A percentile compares a stretch with the other conserved stretches of the same genome.
Evolutionary conservation across 2,888 invertebrate species (phyloP).

Genomic region (Malthinus seriepunctatus): DNA sequence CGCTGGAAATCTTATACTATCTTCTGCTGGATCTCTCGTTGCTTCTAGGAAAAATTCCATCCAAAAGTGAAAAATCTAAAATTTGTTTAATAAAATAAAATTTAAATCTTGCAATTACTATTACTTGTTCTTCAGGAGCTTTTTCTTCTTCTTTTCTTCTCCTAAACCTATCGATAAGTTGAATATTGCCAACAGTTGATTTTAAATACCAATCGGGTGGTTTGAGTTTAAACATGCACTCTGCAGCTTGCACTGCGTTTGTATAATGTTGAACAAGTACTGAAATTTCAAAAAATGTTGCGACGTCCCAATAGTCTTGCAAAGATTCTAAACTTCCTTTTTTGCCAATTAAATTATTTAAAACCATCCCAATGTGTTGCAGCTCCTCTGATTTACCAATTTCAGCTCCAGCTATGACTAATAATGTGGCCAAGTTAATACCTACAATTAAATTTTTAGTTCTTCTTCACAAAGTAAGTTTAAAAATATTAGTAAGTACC

Average conservation of each 20-base stretch:
- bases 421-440: constrained; percentile 94
- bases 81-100: background rate
- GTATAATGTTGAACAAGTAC: constrained; percentile 96
- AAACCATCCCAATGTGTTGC: constrained; percentile 90
- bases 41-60: constrained; percentile 98
- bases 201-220: constrained; percentile 95
- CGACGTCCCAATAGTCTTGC: constrained; percentile 99
- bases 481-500: constrained; percentile 51
- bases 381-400: constrained; percentile 90
- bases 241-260: constrained; percentile 96
- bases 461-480: background rate
- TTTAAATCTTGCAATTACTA: background rate
- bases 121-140: constrained; percentile 80
- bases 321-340: constrained; percentile 93
- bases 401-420: constrained; percentile 96
- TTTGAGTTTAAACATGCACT: constrained; percentile 89
- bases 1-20: constrained; percentile 89
- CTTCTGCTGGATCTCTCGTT: constrained; percentile 77
- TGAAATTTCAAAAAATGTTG: constrained; percentile 97
- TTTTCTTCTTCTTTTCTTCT: constrained; percentile 76
- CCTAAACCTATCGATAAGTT: constrained; percentile 88
- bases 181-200: constrained; percentile 95
- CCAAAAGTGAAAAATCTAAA: constrained; percentile 84
- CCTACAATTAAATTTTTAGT: constrained; percentile 50
- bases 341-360: constrained; percentile 96